Evolutionary conservation across 2,113 vertebrate genomes (phyloP), one percentile per base, ranked within the genome.

Genomic region (Dicentrarchus labrax): DNA sequence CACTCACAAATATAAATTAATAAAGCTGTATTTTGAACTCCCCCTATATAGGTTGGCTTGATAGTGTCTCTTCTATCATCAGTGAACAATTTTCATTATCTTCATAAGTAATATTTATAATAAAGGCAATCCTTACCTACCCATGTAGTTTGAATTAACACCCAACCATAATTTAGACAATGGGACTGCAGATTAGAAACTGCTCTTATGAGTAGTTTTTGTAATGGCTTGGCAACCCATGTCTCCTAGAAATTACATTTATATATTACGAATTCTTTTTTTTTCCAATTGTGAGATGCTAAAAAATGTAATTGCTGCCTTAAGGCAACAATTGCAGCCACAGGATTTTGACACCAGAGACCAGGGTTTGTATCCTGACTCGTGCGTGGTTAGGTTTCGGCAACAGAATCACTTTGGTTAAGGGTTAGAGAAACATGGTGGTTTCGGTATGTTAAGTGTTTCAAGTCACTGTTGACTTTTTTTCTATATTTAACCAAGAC

Each of bases 271-370:
- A 38, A 54, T 71, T 30, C 1, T 30, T 41, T n/a, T 36, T 71
- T 56, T 56, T 70, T 30, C 30, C 36, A 54, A 54, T 70, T 70
- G n/a, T 12, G 11, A 39, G 51, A 65, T 24, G 5, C 47, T 1
- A 30, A 66, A 36, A 67, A 56, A 67, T 19, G 51, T 57, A 64
- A 51, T 11, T 50, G 45, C 62, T 36, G 38, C 15, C 4, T 53
- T 64, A 17, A 54, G 36, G 48, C 13, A 36, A 9, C 24, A 59
- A 59, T 19, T 48, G 43, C 17, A 47, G 54, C 51, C 39, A 61
- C 56, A 48, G 43, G 54, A 60, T 60, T 73, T 5, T 73, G 56
- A 73, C 56, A 43, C 6, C 8, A 57, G 68, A 38, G 69, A 72
- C 41, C 6, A 1, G 24, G 10, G 16, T 38, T 69, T 6, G 1